phyloP scores from a whole-genome alignment of 2,797 vertebrate species.

The Rhadinocentrus ornatus region DNA sequence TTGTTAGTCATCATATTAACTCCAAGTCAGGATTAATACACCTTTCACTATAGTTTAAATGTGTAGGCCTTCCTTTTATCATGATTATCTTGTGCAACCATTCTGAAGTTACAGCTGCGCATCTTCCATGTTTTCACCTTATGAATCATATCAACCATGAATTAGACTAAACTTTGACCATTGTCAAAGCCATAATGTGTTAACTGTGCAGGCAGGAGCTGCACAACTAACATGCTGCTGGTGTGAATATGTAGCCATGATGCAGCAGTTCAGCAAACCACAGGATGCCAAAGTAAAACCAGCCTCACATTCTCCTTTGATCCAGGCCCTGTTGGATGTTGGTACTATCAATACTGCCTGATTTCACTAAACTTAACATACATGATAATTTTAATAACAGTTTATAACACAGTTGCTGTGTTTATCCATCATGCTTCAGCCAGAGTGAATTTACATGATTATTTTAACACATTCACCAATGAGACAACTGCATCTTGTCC shows the following conservation, averaged over 20 bases:
- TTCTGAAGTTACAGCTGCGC: too few relatives aligned
- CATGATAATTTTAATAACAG: neutral
- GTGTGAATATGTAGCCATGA: neutral
- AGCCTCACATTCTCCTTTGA: neutral
- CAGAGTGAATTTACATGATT: neutral
- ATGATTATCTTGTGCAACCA: too few relatives aligned
- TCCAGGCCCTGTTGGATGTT: neutral
- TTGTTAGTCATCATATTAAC: too few relatives aligned
- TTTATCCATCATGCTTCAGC: neutral
- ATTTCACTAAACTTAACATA: neutral
- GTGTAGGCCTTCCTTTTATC: too few relatives aligned
- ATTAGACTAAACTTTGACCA: neutral
- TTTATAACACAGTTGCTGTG: neutral
- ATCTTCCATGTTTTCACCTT: neutral
- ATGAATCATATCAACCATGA: neutral
- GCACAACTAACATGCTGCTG: too few relatives aligned
- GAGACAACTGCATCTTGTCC: constrained; percentile 68
- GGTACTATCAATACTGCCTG: neutral
- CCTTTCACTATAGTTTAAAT: too few relatives aligned
- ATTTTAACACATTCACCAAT: constrained; percentile 55
- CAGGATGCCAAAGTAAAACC: neutral
- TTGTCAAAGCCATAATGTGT: too few relatives aligned
- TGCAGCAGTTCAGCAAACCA: neutral
- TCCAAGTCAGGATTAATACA: too few relatives aligned
- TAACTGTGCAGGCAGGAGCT: neutral